A percentile compares a stretch with the other conserved stretches of the same genome.
Conservation (phyloP, 92 coral and sea anemone species). For the Epizoanthus rinbou region DNA sequence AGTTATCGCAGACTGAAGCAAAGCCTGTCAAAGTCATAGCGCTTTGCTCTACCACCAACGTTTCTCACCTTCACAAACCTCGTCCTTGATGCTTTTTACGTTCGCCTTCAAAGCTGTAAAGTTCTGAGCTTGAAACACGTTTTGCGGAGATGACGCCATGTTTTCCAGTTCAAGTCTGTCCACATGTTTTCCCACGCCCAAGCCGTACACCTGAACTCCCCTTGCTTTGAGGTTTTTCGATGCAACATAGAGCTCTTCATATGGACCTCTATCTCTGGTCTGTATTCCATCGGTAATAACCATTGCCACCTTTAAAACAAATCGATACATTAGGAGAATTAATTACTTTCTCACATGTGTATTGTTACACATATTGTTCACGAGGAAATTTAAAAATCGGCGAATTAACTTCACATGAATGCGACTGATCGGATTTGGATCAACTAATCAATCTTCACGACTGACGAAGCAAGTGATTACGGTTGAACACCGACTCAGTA, state of each 20-base stretch:
- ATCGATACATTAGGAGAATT: background rate
- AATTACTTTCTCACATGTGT: too few relatives aligned
- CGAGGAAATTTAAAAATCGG: too few relatives aligned
- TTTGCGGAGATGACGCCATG: constrained; percentile 35
- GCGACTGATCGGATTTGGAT: too few relatives aligned
- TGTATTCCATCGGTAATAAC: constrained; percentile 35
- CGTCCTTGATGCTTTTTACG: constrained; percentile 29
- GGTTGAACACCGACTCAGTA: too few relatives aligned
- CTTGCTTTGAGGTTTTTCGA: constrained; percentile 23
- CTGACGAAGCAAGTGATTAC: too few relatives aligned
- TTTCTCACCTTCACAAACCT: constrained; percentile 35
- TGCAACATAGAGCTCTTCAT: constrained; percentile 37
- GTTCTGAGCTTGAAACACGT: constrained; percentile 38
- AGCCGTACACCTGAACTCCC: constrained; percentile 37
- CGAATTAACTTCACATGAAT: too few relatives aligned
- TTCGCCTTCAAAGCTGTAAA: constrained; percentile 36
- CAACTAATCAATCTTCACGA: too few relatives aligned
- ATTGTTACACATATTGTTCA: too few relatives aligned
- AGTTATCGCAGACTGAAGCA: background rate
- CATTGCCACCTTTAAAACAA: constrained; percentile 23
- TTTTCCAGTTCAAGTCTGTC: constrained; percentile 35
- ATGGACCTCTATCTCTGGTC: constrained; percentile 21
- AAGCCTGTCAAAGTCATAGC: background rate
- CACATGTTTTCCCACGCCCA: constrained; percentile 28
- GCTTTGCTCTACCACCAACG: background rate